Percentiles rank a stretch among this genome's conserved stretches.
Evolutionary conservation across 2,888 invertebrate genomes (phyloP).

Genomic region (Amiota minor): DNA sequence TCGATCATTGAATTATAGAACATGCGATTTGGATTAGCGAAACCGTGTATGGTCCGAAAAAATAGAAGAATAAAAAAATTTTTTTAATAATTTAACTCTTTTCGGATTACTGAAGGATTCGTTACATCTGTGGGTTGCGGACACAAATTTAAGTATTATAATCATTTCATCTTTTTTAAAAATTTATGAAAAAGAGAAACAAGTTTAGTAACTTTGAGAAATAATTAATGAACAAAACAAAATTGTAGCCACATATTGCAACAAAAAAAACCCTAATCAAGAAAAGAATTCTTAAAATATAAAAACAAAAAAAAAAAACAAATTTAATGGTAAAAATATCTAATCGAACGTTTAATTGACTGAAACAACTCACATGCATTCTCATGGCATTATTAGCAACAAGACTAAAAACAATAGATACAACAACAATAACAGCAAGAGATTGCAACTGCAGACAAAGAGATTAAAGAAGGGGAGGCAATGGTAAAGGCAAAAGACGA

Average conservation of each 20-base stretch:
- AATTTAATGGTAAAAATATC: slow-evolving; percentile 1
- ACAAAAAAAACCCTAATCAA: slow-evolving; percentile 52
- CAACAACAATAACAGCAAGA: background rate
- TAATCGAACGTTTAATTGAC: slow-evolving; percentile 11
- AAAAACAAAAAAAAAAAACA: slow-evolving; percentile 23
- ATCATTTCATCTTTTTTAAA: too few species aligned
- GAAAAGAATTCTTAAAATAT: slow-evolving; percentile 21
- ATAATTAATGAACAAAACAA: slow-evolving; percentile 3
- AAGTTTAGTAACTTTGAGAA: too few species aligned
- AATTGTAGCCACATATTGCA: slow-evolving; percentile 51
- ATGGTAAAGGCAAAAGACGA: background rate
- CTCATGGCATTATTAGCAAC: slow-evolving; percentile 38
- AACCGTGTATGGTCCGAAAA: too few species aligned
- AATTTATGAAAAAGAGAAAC: too few species aligned
- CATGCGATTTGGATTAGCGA: too few species aligned
- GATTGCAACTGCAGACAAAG: background rate
- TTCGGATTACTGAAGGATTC: too few species aligned
- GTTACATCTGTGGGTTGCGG: too few species aligned
- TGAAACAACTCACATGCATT: slow-evolving; percentile 47
- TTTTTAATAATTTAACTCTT: too few species aligned
- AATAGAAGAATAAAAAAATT: too few species aligned
- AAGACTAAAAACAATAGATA: background rate
- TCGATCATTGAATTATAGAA: too few species aligned
- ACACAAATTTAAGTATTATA: too few species aligned
- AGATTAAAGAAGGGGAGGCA: background rate